Evolutionary conservation across 2,888 invertebrate genomes (phyloP), one percentile per base, ranked within the genome.

Genomic region (Cephalotes varians): DNA sequence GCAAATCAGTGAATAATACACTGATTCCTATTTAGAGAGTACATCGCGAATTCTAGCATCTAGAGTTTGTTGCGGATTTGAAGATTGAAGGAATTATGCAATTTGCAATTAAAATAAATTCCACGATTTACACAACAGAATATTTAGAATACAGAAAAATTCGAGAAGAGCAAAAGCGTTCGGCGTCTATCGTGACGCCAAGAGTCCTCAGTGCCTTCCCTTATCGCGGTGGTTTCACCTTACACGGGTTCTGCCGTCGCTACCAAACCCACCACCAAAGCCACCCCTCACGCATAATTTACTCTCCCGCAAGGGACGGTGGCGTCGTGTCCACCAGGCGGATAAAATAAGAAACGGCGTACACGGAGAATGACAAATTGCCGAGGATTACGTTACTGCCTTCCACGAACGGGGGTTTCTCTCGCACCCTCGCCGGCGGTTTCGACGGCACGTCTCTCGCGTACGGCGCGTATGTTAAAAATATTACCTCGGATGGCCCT

Each of bases 281-380:
- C 84, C 58, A 76, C 67, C 73, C 31, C 49, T 31, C 44, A 54
- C 54, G 65, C 82, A 85, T 86, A 90, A 86, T 89, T 90, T 86
- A 87, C 83, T 62, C 76, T 84, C 80, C 71, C 60, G 73, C 49
- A 65, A 77, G 73, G 54, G 40, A 49, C 25, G 37, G 47, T 47
- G 65, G 64, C 73, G 76, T 44, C 72, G 82, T 76, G 81, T 88
- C 85, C 87, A 81, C 77, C 76, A 47, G 9, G 25, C 44, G 83
- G 82, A 18, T 86, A 90, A 92, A 92, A 91, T 91, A 91, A 91
- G 87, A 88, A 91, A 86, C 90, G 83, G 60, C 73, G 86, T 84
- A 83, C 81, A 85, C 80, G 88, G 72, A 74, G 85, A 86, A 92
- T 92, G 91, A 93, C 91, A 91, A 93, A 93, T 93, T 90, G 90